phyloP scores from a whole-genome alignment of 2,113 vertebrate genomes.

The Tachysurus vachellii region DNA sequence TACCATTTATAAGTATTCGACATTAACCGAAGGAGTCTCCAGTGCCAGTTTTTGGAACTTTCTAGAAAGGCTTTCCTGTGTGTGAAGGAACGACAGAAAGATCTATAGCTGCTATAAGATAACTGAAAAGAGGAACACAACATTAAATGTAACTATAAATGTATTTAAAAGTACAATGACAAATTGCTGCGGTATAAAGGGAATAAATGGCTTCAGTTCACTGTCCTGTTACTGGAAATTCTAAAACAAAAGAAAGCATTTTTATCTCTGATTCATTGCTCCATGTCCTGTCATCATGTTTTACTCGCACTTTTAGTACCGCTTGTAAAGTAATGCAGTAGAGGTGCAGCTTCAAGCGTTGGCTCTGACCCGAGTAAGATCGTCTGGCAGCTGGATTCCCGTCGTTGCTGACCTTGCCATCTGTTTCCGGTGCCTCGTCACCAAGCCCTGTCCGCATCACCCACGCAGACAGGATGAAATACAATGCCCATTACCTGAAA shows the following conservation, averaged over 20 bases:
- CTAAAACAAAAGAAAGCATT: background rate
- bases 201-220: too few relatives aligned
- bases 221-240: background rate
- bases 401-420: constrained; percentile 76
- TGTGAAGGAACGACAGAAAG: background rate
- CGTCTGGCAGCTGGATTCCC: constrained; percentile 69
- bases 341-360: background rate
- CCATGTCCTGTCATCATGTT: background rate
- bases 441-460: constrained; percentile 61
- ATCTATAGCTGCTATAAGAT: background rate
- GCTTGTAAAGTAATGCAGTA: constrained; percentile 1
- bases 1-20: too few relatives aligned
- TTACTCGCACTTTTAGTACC: background rate
- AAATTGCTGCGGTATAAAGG: background rate
- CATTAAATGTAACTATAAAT: background rate
- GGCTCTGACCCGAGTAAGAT: constrained; percentile 60
- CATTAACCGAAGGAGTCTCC: too few relatives aligned
- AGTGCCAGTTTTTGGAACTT: background rate
- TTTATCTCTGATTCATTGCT: too few relatives aligned
- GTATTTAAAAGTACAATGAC: background rate
- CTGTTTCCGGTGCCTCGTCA: constrained; percentile 68
- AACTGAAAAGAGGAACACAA: background rate
- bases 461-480: constrained; percentile 74
- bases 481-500: constrained; percentile 73
- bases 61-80: background rate